Conservation (phyloP, 2,888 invertebrate species). For the Agrochola lychnidis region DNA sequence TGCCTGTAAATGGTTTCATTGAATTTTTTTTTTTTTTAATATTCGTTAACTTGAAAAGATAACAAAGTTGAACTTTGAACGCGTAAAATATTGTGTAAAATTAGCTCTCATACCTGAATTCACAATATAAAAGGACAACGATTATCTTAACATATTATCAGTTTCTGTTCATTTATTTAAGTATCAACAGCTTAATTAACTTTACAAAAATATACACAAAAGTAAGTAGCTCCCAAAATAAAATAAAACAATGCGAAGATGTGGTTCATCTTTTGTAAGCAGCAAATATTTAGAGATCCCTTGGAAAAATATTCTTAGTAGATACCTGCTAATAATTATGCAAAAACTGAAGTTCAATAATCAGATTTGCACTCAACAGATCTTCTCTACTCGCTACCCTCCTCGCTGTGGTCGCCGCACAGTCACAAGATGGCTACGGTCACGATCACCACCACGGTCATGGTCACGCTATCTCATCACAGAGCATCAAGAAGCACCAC, state of each 20-base stretch:
- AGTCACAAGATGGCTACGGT: neutral
- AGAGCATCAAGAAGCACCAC: slow-evolving; percentile 67
- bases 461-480: slow-evolving; percentile 63
- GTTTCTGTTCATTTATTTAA: neutral
- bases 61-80: too few relatives aligned
- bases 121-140: neutral
- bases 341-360: neutral
- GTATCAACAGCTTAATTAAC: neutral
- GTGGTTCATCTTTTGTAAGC: too few relatives aligned
- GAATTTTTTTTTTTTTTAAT: too few relatives aligned
- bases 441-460: neutral
- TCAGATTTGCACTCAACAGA: neutral
- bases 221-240: neutral
- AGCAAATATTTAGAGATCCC: too few relatives aligned
- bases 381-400: neutral
- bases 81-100: too few relatives aligned
- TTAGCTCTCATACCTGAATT: neutral
- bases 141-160: neutral
- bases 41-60: too few relatives aligned
- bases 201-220: neutral
- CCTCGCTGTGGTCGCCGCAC: neutral
- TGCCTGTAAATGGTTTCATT: too few relatives aligned
- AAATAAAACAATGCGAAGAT: too few relatives aligned
- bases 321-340: too few relatives aligned
- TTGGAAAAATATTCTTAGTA: too few relatives aligned